Base-by-base conservation (phyloP, 2,113 vertebrate genomes). In the Entelurus aequoreus region DNA sequence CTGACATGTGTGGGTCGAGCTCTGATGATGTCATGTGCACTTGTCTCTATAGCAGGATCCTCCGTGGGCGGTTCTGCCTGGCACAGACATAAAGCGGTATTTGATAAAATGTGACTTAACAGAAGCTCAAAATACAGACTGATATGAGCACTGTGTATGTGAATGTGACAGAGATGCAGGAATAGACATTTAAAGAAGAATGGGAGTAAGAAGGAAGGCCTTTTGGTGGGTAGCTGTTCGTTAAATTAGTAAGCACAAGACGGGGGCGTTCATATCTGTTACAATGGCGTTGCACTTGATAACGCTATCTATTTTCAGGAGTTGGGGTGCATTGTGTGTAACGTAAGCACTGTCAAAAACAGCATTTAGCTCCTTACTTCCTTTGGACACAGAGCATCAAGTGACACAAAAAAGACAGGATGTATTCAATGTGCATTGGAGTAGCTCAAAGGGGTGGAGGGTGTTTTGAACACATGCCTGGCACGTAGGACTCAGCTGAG, bases 401-500 rank as follows among this genome's bases (percentile, higher is more conserved):
- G 64, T 66, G 48, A 79, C 62, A 70, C 53, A 60, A 63, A 63
- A 49, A 61, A 42, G 54, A 74, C 51, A 61, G 67, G 68, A 64
- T 54, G 48, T 57, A 61, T 70, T 60, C 64, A 59, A 64, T 73
- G 68, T 77, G 75, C 60, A 73, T 70, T 68, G 74, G 65, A 75
- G 72, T 52, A 63, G 72, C 74, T 73, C 10, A 44, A 73, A 72
- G 51, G 68, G 58, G 70, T 28, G 59, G 60, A 66, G 48, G 66
- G 71, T 70, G 66, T 76, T 85, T 82, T 78, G 61, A 87, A 80
- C 75, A 77, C 74, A 88, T 87, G 82, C 87, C 71, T 79, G 65
- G 84, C 88, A 90, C 82, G 86, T 89, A 87, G 72, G 36, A 77
- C 76, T 84, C 79, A 83, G 77, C 73, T 66, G 69, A 85, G 84